Conservation (phyloP, 1,140 invertebrate species). For the Pissodes strobi region DNA sequence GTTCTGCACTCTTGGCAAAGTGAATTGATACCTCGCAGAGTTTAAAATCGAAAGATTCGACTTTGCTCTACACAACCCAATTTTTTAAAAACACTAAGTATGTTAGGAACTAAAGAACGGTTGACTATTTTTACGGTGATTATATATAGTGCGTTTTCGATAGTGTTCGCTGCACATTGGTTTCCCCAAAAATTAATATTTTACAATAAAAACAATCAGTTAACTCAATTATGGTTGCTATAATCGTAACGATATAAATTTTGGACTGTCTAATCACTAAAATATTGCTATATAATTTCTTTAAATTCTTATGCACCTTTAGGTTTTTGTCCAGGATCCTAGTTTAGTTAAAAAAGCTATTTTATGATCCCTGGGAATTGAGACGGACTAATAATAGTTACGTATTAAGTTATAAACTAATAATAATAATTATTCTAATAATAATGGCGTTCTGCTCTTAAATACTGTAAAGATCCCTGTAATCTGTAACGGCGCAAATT, state of each 20-base stretch:
- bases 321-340: slow-evolving; percentile 18
- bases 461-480: neutral
- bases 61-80: too few relatives aligned
- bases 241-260: slow-evolving; percentile 20
- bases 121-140: too few relatives aligned
- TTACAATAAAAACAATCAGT: neutral
- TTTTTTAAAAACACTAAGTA: too few relatives aligned
- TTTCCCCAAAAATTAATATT: neutral
- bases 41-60: too few relatives aligned
- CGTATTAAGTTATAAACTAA: slow-evolving; percentile 12
- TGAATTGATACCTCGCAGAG: too few relatives aligned
- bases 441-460: neutral
- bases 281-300: slow-evolving; percentile 19
- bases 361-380: slow-evolving; percentile 29
- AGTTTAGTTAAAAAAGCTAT: slow-evolving; percentile 10
- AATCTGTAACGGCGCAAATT: too few relatives aligned
- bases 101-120: too few relatives aligned
- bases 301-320: slow-evolving; percentile 15
- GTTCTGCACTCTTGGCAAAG: too few relatives aligned
- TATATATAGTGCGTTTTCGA: too few relatives aligned
- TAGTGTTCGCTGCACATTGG: too few relatives aligned
- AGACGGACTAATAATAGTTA: slow-evolving; percentile 32
- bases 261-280: slow-evolving; percentile 15
- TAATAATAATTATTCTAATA: neutral
- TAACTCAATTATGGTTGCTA: neutral